These are phyloP conservation scores for Dusona sp. DNA, from an alignment of 2,888 invertebrate species.

Conservation along the genomic window DNA sequence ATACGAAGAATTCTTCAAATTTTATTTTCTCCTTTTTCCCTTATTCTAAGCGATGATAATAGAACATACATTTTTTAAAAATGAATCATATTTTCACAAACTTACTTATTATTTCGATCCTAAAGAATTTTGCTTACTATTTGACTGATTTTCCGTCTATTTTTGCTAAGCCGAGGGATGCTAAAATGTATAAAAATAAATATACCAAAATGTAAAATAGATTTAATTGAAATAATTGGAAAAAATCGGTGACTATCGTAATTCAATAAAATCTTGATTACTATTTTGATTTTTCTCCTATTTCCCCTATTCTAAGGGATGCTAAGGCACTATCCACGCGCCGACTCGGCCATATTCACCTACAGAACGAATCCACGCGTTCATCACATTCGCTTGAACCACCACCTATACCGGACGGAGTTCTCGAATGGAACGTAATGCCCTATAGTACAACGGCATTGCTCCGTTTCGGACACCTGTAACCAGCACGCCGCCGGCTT, in stretches of 20 bases:
- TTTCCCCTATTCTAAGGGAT: conserved; percentile 63
- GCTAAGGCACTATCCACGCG: conserved; percentile 72
- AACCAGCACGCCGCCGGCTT: conserved; percentile 79
- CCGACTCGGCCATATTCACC: conserved; percentile 73
- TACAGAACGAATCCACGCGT: conserved; percentile 74
- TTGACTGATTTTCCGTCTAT: no score
- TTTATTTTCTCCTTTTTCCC: no score
- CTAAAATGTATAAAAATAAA: no score
- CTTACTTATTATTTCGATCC: background rate
- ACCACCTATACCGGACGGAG: conserved; percentile 56
- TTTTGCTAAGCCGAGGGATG: no score
- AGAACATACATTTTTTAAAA: background rate
- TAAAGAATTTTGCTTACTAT: background rate
- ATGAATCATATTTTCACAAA: background rate
- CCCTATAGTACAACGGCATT: conserved; percentile 49
- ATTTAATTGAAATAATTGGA: no score
- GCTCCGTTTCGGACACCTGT: conserved; percentile 82
- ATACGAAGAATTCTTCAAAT: no score
- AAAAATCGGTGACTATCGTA: background rate
- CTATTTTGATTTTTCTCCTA: background rate
- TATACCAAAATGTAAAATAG: no score
- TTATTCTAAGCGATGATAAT: no score
- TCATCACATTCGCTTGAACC: conserved; percentile 69
- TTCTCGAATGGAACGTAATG: conserved; percentile 49
- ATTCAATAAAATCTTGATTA: background rate